Base-by-base conservation (phyloP, 2,113 vertebrate species). In the Dipodomys spectabilis region DNA sequence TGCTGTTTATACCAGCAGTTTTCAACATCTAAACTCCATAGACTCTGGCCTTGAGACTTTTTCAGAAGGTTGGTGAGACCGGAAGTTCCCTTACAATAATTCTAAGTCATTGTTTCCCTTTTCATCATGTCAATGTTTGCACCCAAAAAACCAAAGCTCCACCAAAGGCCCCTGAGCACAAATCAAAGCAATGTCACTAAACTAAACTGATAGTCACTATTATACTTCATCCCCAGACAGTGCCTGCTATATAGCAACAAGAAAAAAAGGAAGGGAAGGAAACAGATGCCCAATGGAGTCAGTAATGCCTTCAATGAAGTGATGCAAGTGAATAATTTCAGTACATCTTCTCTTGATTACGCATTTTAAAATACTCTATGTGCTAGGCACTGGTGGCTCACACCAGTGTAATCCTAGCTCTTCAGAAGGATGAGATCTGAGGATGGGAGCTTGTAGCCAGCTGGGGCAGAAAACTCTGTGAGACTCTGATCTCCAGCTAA, bases 241-340 rank as follows among this genome's bases (percentile, higher is more conserved):
- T 0, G 2, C 32, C n/a, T 62, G 15, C 8, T 5, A 0, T 20
- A 60, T 0, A 15, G 32, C 19, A 45, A 65, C 16, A 1, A 22
- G n/a, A 84, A 4, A 30, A 30, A 19, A 12, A 2, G 44, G n/a
- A 35, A 49, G 28, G 6, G 25, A 74, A 18, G 20, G 6, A 20
- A 28, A 8, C 19, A 44, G 44, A 18, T 32, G 10, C 1, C 6
- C 2, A 13, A 62, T 67, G 32, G 39, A 57, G n/a, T 88, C 25
- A 80, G 67, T 35, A 86, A 71, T 60, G 6, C 25, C 35, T 7
- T 30, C 20, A n/a, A 57, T 44, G 12, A 91, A 85, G 11, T 10
- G 49, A 11, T 9, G 23, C 53, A 45, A 60, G 20, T 10, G 39
- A 88, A n/a, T 86, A 3, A 91, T 74, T 44, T 67, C 2, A 77